Conservation (phyloP, 1,140 invertebrate species). For the Trichogramma pretiosum region DNA sequence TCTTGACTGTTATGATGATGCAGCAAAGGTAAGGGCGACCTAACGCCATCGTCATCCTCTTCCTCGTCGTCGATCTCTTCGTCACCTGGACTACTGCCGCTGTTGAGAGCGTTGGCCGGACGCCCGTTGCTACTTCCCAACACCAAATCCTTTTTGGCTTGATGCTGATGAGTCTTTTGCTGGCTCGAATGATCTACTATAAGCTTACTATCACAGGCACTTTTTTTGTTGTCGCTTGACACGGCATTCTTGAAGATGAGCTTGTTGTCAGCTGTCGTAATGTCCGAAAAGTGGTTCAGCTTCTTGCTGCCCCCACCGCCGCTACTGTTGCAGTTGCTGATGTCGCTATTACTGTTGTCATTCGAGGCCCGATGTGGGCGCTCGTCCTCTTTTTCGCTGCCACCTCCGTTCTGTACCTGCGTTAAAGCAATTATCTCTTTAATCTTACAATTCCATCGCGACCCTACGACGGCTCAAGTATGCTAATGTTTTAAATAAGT, state of each 20-base stretch:
- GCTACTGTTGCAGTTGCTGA: slow-evolving; percentile 26
- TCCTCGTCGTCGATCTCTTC: slow-evolving; percentile 14
- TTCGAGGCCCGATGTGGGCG: too few species aligned
- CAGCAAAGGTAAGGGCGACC: slow-evolving; percentile 2
- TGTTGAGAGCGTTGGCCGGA: slow-evolving; percentile 19
- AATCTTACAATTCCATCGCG: too few species aligned
- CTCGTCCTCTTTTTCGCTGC: slow-evolving; percentile 15
- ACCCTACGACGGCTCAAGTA: too few species aligned
- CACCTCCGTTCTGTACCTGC: slow-evolving; percentile 23
- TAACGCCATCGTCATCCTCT: neutral
- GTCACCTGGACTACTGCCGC: slow-evolving; percentile 6
- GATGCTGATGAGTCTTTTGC: slow-evolving; percentile 23
- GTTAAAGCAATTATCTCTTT: too few species aligned
- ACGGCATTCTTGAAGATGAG: too few species aligned
- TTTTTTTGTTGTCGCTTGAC: slow-evolving; percentile 48
- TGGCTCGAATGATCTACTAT: slow-evolving; percentile 46
- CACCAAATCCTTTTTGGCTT: slow-evolving; percentile 26
- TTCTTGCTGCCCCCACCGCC: slow-evolving; percentile 24
- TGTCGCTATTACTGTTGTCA: too few species aligned
- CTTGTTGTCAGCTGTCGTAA: slow-evolving; percentile 43
- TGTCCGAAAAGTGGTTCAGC: slow-evolving; percentile 41
- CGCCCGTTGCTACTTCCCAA: slow-evolving; percentile 33
- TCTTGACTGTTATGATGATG: too few species aligned
- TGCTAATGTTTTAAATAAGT: too few species aligned
- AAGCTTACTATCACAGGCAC: slow-evolving; percentile 50